Evolutionary conservation across 2,888 invertebrate species (phyloP).

Genomic region (Hyposoter dolosus): DNA sequence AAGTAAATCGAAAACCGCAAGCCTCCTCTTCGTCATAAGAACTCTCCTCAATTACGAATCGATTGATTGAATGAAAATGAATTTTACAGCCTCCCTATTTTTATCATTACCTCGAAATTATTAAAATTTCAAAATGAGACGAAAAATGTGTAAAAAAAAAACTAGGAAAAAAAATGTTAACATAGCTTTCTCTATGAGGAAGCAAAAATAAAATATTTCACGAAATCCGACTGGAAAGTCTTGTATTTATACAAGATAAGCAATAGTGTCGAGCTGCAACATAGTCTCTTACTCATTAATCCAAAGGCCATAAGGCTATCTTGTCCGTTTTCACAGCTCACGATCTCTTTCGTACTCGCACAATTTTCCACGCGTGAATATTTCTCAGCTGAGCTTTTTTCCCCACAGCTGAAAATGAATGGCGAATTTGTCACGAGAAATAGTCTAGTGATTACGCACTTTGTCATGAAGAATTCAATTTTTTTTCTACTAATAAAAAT

Average conservation of each 20-base stretch:
- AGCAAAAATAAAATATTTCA: neutral
- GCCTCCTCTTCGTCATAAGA: neutral
- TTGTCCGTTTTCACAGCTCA: conserved; percentile 21
- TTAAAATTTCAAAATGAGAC: neutral
- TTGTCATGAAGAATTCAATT: neutral
- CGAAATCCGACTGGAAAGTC: neutral
- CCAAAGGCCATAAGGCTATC: conserved; percentile 56
- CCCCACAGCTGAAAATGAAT: neutral
- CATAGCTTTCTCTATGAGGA: too few relatives aligned
- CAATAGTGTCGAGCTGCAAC: conserved; percentile 31
- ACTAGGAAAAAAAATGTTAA: too few relatives aligned
- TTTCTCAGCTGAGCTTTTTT: conserved; percentile 3
- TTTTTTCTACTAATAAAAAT: neutral
- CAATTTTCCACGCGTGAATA: conserved; percentile 25
- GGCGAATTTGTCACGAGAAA: too few relatives aligned
- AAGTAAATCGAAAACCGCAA: neutral
- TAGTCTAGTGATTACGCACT: neutral
- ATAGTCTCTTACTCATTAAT: conserved; percentile 37
- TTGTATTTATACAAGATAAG: conserved; percentile 12
- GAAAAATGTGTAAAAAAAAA: neutral
- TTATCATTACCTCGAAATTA: neutral
- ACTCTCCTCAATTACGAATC: neutral
- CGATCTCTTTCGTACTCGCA: conserved; percentile 32
- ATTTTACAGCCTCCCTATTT: neutral
- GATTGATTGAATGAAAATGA: neutral